Conservation (phyloP, 2,113 vertebrate genomes). For the Phaethon lepturus region DNA sequence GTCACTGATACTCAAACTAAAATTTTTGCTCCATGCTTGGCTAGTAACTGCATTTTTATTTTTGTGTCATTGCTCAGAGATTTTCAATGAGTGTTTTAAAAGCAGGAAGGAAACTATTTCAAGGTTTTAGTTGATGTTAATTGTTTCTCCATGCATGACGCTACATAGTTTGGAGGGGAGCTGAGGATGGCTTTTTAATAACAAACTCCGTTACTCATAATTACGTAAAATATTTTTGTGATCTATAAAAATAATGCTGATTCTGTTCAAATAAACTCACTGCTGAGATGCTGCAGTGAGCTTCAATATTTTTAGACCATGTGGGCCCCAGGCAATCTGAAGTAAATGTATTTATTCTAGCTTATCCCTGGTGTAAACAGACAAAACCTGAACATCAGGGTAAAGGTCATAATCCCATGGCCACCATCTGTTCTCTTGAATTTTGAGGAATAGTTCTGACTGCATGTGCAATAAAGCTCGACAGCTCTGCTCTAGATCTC, state of each 20-base stretch:
- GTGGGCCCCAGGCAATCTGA: conserved; percentile 32
- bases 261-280: conserved; percentile 40
- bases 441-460: conserved; percentile 22
- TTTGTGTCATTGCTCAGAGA: not conserved
- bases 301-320: conserved; percentile 48
- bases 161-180: not conserved
- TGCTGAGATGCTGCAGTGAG: not conserved
- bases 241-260: conserved; percentile 38
- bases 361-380: conserved; percentile 26
- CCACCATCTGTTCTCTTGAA: conserved; percentile 5
- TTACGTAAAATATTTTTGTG: not conserved
- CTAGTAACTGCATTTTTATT: not conserved
- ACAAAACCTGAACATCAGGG: conserved; percentile 59
- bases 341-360: conserved; percentile 55
- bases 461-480: not conserved
- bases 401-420: conserved; percentile 45
- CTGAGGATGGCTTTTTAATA: not conserved
- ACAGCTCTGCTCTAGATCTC: not conserved
- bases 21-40: not conserved
- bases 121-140: not conserved
- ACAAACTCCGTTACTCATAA: not conserved
- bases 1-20: not conserved
- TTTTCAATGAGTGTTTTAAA: not conserved
- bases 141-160: not conserved
- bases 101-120: not conserved